Percentiles rank a stretch among this genome's conserved stretches.
These are phyloP conservation scores for Rhodeus uyekii DNA, from an alignment of 2,797 vertebrate species.

Conservation along the genomic window DNA sequence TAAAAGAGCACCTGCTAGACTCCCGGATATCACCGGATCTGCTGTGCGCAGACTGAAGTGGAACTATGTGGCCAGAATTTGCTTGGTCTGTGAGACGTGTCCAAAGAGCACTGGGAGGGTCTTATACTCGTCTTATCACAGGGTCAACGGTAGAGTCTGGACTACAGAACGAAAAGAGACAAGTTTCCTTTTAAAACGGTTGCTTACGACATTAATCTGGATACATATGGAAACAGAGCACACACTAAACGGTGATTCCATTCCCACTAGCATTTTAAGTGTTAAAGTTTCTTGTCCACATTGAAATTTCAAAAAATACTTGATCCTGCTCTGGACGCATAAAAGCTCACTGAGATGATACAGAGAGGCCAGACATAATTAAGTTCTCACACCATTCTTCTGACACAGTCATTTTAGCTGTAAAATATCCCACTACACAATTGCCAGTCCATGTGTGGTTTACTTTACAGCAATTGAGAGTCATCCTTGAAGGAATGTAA, in stretches of 20 bases:
- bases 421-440: too few relatives aligned
- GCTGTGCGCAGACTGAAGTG: conserved; percentile 86
- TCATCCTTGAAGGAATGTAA: too few relatives aligned
- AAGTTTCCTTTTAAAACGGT: background rate
- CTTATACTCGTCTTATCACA: conserved; percentile 79
- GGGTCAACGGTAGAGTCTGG: conserved; percentile 72
- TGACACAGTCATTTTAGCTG: too few relatives aligned
- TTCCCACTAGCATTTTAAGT: background rate
- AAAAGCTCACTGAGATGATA: too few relatives aligned
- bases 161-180: conserved; percentile 58
- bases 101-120: conserved; percentile 80
- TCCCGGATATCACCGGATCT: conserved; percentile 81
- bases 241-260: background rate
- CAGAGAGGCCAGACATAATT: too few relatives aligned
- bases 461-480: too few relatives aligned
- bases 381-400: too few relatives aligned
- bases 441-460: too few relatives aligned
- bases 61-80: conserved; percentile 84
- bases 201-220: background rate
- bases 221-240: background rate
- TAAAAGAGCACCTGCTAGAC: background rate
- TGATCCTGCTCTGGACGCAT: too few relatives aligned
- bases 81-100: conserved; percentile 75
- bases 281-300: too few relatives aligned
- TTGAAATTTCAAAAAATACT: too few relatives aligned